Conservation (phyloP, 2,888 invertebrate species). For the Oscheius sp. region DNA sequence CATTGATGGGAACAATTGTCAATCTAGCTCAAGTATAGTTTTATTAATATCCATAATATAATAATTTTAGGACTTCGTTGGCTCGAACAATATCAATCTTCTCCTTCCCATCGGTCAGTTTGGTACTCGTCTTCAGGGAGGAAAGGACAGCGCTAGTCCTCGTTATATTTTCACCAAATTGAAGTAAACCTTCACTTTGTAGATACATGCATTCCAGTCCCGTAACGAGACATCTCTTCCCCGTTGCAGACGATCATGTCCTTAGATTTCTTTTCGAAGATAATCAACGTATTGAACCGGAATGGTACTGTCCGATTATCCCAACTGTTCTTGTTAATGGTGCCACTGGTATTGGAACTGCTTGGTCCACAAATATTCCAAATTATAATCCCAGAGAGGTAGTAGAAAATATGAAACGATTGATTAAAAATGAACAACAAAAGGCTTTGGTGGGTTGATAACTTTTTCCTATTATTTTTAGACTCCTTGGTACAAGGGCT, state of each 20-base stretch:
- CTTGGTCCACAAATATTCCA: constrained; percentile 77
- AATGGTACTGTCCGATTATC: constrained; percentile 86
- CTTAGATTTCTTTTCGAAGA: constrained; percentile 90
- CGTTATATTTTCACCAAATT: constrained; percentile 95
- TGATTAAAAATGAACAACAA: constrained; percentile 85
- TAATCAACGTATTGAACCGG: constrained; percentile 91
- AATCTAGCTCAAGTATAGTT: constrained; percentile 79
- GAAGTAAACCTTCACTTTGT: constrained; percentile 69
- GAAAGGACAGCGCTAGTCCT: constrained; percentile 95
- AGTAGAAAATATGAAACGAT: constrained; percentile 78
- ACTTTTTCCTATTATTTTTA: constrained; percentile 21
- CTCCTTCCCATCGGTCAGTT: constrained; percentile 95
- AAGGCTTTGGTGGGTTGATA: constrained; percentile 61
- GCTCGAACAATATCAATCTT: constrained; percentile 95
- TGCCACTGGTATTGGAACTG: constrained; percentile 79
- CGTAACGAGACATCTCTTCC: constrained; percentile 85
- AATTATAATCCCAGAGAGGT: constrained; percentile 94
- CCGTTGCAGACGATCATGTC: constrained; percentile 87
- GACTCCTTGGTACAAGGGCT: constrained; percentile 67
- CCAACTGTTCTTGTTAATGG: constrained; percentile 97
- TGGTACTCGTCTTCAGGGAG: constrained; percentile 86
- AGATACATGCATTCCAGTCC: constrained; percentile 74
- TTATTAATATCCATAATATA: background rate
- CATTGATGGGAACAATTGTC: constrained; percentile 92
- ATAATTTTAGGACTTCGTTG: constrained; percentile 88